Percentiles rank a stretch among this genome's conserved stretches.
phyloP scores from a whole-genome alignment of 2,797 vertebrate genomes.

The Toxotes lorentzi region DNA sequence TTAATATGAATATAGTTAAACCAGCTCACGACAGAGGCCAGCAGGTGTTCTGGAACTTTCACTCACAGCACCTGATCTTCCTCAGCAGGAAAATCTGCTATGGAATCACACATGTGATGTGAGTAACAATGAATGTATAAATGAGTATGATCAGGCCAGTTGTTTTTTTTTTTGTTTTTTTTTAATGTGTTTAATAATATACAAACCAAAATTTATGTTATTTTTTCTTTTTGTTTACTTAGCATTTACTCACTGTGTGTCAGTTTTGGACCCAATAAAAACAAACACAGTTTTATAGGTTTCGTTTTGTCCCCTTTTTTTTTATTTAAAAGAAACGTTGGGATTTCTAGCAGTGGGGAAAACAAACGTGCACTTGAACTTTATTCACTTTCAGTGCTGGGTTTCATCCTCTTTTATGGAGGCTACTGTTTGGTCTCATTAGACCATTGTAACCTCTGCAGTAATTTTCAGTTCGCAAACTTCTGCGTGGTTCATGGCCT shows the following conservation, averaged over 20 bases:
- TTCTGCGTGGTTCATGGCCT: constrained; percentile 43
- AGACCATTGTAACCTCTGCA: constrained; percentile 48
- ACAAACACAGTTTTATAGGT: not conserved
- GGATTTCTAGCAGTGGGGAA: not conserved
- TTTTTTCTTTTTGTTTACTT: not conserved
- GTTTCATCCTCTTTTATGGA: not conserved
- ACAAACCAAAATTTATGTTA: not conserved
- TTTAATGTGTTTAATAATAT: not conserved
- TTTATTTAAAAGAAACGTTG: not conserved
- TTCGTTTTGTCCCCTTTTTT: not conserved
- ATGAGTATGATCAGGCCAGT: too few species aligned
- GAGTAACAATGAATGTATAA: not conserved
- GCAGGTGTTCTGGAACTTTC: not conserved
- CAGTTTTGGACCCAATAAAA: not conserved
- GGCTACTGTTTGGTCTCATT: constrained; percentile 47
- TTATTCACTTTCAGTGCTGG: not conserved
- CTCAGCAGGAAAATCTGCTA: not conserved
- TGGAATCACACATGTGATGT: not conserved
- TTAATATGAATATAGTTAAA: not conserved
- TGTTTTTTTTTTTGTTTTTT: not conserved
- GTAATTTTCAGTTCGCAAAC: constrained; percentile 34
- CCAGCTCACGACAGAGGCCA: not conserved
- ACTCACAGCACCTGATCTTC: not conserved
- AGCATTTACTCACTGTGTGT: not conserved
- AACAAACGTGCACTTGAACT: constrained; percentile 7